Conservation (phyloP, 2,797 vertebrate genomes). For the Spinibarbus caldwelli region DNA sequence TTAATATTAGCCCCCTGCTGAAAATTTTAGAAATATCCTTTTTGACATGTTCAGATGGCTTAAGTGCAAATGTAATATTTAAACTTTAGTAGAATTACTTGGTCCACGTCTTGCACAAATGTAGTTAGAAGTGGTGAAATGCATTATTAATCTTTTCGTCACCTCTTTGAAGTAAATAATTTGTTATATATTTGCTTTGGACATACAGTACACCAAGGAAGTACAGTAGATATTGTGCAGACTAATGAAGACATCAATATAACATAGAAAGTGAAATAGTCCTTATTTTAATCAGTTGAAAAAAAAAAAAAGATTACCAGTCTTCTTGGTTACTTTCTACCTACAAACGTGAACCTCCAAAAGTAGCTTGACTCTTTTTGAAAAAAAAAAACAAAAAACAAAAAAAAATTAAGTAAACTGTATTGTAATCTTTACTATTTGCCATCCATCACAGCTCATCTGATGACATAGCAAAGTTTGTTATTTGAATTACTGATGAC, state of each 20-base stretch:
- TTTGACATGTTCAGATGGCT: conserved; percentile 37
- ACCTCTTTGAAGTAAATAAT: conserved; percentile 62
- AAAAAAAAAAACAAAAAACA: too few species aligned
- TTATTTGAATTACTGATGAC: conserved; percentile 51
- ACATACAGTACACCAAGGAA: conserved; percentile 49
- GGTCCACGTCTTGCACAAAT: conserved; percentile 59
- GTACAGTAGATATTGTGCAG: conserved; percentile 62
- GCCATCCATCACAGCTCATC: conserved; percentile 50
- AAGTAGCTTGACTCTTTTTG: conserved; percentile 48
- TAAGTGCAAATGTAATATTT: conserved; percentile 36
- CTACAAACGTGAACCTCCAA: conserved; percentile 48
- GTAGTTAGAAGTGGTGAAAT: conserved; percentile 63
- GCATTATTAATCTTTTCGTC: conserved; percentile 54
- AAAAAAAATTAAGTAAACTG: conserved; percentile 23
- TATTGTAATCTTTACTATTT: conserved; percentile 45
- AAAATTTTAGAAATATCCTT: conserved; percentile 29
- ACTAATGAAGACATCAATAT: conserved; percentile 50
- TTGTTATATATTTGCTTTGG: conserved; percentile 55
- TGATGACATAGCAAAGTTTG: conserved; percentile 42
- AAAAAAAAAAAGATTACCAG: conserved; percentile 10
- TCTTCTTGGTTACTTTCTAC: conserved; percentile 49
- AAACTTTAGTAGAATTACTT: conserved; percentile 30
- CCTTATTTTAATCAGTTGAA: conserved; percentile 41
- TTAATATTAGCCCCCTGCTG: conserved; percentile 20
- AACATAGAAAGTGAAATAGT: conserved; percentile 53